phyloP scores from a whole-genome alignment of 1,140 invertebrate species.

The Metaphire vulgaris region DNA sequence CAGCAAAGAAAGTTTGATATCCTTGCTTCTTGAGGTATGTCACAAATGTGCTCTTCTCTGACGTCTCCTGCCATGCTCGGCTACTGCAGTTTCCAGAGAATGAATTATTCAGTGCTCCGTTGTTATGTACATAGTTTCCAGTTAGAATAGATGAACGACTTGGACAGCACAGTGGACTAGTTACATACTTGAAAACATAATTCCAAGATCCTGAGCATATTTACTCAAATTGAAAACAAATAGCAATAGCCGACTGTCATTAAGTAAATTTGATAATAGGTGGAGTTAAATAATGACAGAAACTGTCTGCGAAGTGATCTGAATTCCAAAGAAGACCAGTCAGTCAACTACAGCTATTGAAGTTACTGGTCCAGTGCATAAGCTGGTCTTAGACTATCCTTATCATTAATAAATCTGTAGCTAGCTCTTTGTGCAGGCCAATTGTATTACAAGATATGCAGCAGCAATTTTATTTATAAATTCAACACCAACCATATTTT shows the following conservation, averaged over 20 bases:
- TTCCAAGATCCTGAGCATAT: no score
- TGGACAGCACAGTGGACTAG: conserved; percentile 78
- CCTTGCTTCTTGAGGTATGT: conserved; percentile 59
- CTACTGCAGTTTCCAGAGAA: conserved; percentile 68
- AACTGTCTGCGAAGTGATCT: no score
- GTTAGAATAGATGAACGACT: conserved; percentile 78
- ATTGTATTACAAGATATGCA: not conserved
- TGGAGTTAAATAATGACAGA: no score
- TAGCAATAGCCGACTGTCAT: no score
- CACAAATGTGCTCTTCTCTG: conserved; percentile 65
- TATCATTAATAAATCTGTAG: no score
- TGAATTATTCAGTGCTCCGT: conserved; percentile 70
- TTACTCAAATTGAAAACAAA: no score
- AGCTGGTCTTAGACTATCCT: no score
- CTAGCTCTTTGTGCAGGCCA: not conserved
- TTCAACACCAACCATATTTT: conserved; percentile 64
- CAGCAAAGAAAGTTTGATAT: conserved; percentile 74
- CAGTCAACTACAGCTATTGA: no score
- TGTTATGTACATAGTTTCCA: conserved; percentile 77
- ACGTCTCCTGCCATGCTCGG: conserved; percentile 59
- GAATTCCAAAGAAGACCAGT: no score
- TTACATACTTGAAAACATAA: conserved; percentile 56
- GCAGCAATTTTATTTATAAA: not conserved
- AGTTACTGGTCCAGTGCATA: no score
- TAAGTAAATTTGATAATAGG: no score